Evolutionary conservation across 2,113 vertebrate genomes (phyloP).

Genomic region (Petrocephalus zakoni): DNA sequence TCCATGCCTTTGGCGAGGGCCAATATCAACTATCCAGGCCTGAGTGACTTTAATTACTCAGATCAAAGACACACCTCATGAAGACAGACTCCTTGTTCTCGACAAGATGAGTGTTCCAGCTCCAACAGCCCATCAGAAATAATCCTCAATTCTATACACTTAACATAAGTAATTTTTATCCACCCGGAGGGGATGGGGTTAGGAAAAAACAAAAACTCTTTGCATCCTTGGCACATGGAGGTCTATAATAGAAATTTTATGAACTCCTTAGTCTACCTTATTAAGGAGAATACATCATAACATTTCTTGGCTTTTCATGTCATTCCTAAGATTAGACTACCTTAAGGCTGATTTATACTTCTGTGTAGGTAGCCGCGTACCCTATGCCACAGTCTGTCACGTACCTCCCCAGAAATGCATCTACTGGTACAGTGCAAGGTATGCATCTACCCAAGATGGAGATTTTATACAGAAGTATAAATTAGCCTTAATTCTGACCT

Average conservation of each 20-base stretch:
- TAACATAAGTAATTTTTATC: not conserved
- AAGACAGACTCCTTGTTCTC: not conserved
- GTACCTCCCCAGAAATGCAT: too few relatives aligned
- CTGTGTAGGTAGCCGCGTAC: too few relatives aligned
- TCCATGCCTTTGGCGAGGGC: not conserved
- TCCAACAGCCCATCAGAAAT: not conserved
- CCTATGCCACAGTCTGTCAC: too few relatives aligned
- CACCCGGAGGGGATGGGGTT: not conserved
- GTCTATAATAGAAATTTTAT: constrained; percentile 11
- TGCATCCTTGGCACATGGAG: not conserved
- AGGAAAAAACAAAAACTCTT: not conserved
- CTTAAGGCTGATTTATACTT: not conserved
- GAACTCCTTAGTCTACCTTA: constrained; percentile 15
- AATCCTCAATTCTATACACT: not conserved
- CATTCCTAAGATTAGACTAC: constrained; percentile 16
- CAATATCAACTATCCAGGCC: not conserved
- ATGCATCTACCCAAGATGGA: too few relatives aligned
- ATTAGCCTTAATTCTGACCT: not conserved
- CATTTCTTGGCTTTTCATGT: constrained; percentile 26
- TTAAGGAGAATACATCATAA: constrained; percentile 29
- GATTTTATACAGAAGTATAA: too few relatives aligned
- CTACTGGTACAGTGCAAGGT: too few relatives aligned
- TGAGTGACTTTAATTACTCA: not conserved
- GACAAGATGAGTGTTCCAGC: not conserved
- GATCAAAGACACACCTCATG: not conserved